These are phyloP conservation scores for Coenonympha arcania DNA, from an alignment of 2,888 invertebrate species.

Conservation along the genomic window DNA sequence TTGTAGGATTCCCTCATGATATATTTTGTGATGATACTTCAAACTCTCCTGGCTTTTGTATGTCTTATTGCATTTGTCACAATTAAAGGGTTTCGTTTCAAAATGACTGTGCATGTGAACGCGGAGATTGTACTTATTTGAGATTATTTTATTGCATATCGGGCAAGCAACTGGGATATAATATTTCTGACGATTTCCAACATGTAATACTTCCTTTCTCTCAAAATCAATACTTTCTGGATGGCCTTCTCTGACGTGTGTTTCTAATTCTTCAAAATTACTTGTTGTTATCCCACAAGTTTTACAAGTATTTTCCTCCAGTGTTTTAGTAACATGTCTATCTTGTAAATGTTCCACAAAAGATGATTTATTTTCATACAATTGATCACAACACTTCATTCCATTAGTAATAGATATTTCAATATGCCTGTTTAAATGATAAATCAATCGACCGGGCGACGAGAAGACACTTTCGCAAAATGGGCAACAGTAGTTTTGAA, in stretches of 20 bases:
- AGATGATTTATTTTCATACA: conserved; percentile 34
- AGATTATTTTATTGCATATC: conserved; percentile 64
- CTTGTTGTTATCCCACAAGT: conserved; percentile 39
- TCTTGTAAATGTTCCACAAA: conserved; percentile 46
- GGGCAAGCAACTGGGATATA: conserved; percentile 60
- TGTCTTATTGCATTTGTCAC: conserved; percentile 58
- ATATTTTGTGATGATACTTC: conserved; percentile 51
- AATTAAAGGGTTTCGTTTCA: conserved; percentile 35
- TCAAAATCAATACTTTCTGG: conserved; percentile 1
- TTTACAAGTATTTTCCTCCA: conserved; percentile 33
- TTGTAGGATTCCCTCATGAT: conserved; percentile 59
- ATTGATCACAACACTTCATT: conserved; percentile 40
- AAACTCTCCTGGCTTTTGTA: conserved; percentile 64
- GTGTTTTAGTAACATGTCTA: conserved; percentile 32
- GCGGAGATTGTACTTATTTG: conserved; percentile 65
- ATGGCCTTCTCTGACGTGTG: conserved; percentile 21
- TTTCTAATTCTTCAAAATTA: conserved; percentile 20
- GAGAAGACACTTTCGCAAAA: conserved; percentile 50
- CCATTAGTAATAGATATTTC: conserved; percentile 37
- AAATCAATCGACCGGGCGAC: conserved; percentile 42
- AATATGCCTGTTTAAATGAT: conserved; percentile 48
- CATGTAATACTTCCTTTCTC: conserved; percentile 24
- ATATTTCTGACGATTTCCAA: conserved; percentile 42
- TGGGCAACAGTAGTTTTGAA: conserved; percentile 42
- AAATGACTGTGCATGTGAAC: conserved; percentile 61